phyloP scores from a whole-genome alignment of 2,113 vertebrate species.

The Alexandromys fortis region DNA sequence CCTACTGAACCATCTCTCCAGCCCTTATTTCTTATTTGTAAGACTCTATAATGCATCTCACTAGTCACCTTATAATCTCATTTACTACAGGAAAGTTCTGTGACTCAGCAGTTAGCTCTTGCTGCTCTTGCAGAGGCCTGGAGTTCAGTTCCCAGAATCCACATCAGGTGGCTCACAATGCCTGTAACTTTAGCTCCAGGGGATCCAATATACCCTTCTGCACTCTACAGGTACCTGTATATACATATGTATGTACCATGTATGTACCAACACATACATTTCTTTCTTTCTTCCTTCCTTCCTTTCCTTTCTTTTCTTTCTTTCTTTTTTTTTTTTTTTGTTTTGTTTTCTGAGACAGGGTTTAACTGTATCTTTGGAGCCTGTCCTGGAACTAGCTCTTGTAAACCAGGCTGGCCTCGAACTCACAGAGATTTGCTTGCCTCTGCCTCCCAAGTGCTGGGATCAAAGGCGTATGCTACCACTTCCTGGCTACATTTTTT shows the following conservation, averaged over 20 bases:
- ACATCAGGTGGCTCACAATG: background rate
- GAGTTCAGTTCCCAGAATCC: background rate
- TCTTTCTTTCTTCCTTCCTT: background rate
- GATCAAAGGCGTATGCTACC: too few species aligned
- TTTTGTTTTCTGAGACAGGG: too few species aligned
- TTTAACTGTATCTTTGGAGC: too few species aligned
- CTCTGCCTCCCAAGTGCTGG: too few species aligned
- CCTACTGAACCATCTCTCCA: background rate
- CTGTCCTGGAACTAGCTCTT: too few species aligned
- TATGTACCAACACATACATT: background rate
- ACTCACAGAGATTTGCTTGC: too few species aligned
- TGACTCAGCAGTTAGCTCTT: background rate
- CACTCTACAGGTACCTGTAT: background rate
- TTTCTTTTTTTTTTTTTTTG: too few species aligned
- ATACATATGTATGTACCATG: background rate
- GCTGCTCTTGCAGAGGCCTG: background rate
- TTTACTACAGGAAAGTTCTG: background rate
- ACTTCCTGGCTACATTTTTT: too few species aligned
- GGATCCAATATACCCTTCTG: background rate
- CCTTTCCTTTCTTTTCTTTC: accelerated
- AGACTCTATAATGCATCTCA: background rate
- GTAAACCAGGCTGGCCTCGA: too few species aligned
- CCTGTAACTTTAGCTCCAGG: background rate
- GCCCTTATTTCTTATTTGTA: background rate
- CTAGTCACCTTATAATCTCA: background rate